These are phyloP conservation scores for Tenthredo distinguenda DNA, from an alignment of 2,888 invertebrate genomes.

Conservation along the genomic window DNA sequence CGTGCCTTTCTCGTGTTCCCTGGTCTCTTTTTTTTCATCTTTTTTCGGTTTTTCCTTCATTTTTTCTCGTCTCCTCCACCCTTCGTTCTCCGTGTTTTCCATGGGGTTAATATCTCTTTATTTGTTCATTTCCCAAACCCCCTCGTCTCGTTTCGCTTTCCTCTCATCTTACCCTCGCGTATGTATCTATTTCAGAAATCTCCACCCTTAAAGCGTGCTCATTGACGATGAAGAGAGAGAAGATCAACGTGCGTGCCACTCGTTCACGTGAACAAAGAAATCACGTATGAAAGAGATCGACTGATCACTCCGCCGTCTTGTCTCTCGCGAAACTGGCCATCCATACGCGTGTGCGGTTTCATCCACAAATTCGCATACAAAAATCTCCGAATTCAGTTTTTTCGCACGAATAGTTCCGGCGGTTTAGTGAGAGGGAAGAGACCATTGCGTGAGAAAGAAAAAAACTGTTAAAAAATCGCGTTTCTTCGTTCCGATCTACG, in stretches of 20 bases:
- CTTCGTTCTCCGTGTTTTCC: neutral
- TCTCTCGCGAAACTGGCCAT: too few relatives aligned
- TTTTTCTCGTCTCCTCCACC: neutral
- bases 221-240: constrained; percentile 2
- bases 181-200: neutral
- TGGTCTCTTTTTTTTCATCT: neutral
- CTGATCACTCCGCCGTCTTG: too few relatives aligned
- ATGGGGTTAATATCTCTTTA: neutral
- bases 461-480: neutral
- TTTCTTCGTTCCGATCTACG: neutral
- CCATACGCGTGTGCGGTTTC: too few relatives aligned
- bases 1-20: constrained; percentile 31
- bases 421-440: too few relatives aligned
- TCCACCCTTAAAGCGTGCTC: neutral
- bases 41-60: neutral
- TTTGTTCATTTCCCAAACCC: neutral
- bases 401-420: too few relatives aligned
- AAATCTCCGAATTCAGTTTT: too few relatives aligned
- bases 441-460: neutral
- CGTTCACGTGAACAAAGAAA: too few relatives aligned
- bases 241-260: neutral
- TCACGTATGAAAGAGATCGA: too few relatives aligned
- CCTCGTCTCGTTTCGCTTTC: neutral
- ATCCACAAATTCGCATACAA: too few relatives aligned
- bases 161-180: neutral